These are phyloP conservation scores for Chauna torquata DNA, from an alignment of 2,113 vertebrate species.

Conservation along the genomic window DNA sequence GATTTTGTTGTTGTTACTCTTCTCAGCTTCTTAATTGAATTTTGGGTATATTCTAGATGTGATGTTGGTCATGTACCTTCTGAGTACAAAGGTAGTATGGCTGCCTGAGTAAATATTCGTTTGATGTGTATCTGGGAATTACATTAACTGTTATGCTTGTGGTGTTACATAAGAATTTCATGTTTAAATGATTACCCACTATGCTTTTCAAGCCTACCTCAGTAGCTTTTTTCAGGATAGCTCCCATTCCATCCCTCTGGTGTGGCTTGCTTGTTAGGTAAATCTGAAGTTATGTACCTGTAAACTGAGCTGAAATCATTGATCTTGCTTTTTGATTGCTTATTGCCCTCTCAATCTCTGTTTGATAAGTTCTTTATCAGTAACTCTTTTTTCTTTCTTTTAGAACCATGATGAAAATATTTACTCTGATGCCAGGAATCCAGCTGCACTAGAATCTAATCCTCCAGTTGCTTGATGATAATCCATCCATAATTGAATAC, in stretches of 20 bases:
- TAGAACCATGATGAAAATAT: constrained; percentile 1
- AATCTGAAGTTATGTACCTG: neutral
- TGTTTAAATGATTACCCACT: neutral
- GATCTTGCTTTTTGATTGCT: neutral
- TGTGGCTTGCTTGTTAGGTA: neutral
- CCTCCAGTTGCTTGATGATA: neutral
- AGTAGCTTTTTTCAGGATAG: neutral
- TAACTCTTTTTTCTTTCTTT: neutral
- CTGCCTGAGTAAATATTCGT: neutral
- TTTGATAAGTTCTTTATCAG: neutral
- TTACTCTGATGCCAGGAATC: neutral
- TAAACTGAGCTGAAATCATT: neutral
- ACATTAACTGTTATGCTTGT: neutral
- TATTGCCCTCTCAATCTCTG: neutral
- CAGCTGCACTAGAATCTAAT: neutral
- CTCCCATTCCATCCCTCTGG: neutral
- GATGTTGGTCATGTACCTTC: neutral
- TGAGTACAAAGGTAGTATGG: neutral
- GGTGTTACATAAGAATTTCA: neutral
- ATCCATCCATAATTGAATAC: neutral
- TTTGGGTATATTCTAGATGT: neutral
- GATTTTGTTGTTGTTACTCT: neutral
- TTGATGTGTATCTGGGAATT: neutral
- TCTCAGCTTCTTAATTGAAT: neutral
- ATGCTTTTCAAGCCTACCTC: neutral